A percentile compares a stretch with the other conserved stretches of the same genome.
phyloP scores from a whole-genome alignment of 2,113 vertebrate genomes.

The Istiophorus platypterus region DNA sequence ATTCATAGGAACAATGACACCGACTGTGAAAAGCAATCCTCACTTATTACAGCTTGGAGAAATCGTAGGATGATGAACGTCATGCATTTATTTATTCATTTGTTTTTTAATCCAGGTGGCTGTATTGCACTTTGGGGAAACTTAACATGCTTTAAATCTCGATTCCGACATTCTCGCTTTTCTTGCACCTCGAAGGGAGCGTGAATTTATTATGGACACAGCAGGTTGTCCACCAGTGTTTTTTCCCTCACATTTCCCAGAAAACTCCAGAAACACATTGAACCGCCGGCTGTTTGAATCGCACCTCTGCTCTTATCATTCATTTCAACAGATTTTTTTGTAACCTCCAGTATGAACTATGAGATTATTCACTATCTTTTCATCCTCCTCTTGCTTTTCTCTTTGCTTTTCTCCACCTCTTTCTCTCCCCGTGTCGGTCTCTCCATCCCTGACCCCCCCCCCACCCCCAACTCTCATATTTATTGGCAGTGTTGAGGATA shows the following conservation, averaged over 20 bases:
- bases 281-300: constrained; percentile 11
- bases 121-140: background rate
- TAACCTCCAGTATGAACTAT: background rate
- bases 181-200: background rate
- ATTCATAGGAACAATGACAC: no score
- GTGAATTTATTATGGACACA: constrained; percentile 1
- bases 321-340: constrained; percentile 34
- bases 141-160: background rate
- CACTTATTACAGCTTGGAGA: no score
- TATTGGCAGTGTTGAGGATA: constrained; percentile 32
- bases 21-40: no score
- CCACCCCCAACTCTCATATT: constrained; percentile 26
- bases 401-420: background rate
- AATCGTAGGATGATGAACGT: background rate
- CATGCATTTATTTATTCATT: background rate
- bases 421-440: constrained; percentile 9
- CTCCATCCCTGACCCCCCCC: background rate
- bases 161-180: background rate
- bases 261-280: background rate
- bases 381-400: background rate
- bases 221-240: background rate
- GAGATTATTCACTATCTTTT: constrained; percentile 1
- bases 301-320: constrained; percentile 20
- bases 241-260: constrained; percentile 11
- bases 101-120: background rate